Evolutionary conservation across 2,113 vertebrate species (phyloP).

Genomic region (Scophthalmus maximus): DNA sequence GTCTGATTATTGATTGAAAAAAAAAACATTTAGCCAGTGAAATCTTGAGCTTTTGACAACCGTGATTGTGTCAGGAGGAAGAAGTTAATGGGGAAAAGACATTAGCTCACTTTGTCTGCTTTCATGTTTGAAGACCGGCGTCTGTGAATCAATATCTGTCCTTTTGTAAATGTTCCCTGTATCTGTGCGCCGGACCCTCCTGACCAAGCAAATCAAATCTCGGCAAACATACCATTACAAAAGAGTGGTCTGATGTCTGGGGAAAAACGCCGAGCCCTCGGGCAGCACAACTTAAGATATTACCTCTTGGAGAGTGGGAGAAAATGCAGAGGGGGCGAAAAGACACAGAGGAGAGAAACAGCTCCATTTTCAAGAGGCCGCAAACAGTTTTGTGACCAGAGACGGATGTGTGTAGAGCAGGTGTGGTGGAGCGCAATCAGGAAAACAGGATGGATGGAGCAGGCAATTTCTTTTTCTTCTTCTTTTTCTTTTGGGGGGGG

Average conservation of each 20-base stretch:
- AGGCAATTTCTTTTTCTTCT: too few species aligned
- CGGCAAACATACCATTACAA: conserved; percentile 52
- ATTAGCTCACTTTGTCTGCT: conserved; percentile 29
- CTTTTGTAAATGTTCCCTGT: conserved; percentile 42
- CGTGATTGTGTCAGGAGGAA: conserved; percentile 11
- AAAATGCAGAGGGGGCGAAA: conserved; percentile 5
- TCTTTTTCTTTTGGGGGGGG: too few species aligned
- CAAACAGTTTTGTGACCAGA: neutral
- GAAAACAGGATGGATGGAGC: too few species aligned
- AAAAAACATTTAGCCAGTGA: conserved; percentile 13
- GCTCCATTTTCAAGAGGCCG: conserved; percentile 7
- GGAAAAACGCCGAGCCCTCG: conserved; percentile 5
- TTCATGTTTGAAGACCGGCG: conserved; percentile 36
- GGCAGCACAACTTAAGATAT: conserved; percentile 33
- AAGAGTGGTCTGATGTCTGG: conserved; percentile 51
- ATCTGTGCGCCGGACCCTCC: conserved; percentile 3
- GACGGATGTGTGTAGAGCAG: neutral
- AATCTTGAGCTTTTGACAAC: conserved; percentile 22
- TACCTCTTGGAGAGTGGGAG: conserved; percentile 25
- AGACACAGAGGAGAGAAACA: conserved; percentile 10
- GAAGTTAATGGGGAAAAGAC: conserved; percentile 39
- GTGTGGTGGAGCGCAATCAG: neutral
- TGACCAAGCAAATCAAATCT: conserved; percentile 59
- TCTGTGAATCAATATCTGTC: conserved; percentile 54
- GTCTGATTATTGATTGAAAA: conserved; percentile 21